Evolutionary conservation across 1,140 invertebrate species (phyloP), one percentile per base, ranked within the genome.

Genomic region (Habropoda laboriosa): DNA sequence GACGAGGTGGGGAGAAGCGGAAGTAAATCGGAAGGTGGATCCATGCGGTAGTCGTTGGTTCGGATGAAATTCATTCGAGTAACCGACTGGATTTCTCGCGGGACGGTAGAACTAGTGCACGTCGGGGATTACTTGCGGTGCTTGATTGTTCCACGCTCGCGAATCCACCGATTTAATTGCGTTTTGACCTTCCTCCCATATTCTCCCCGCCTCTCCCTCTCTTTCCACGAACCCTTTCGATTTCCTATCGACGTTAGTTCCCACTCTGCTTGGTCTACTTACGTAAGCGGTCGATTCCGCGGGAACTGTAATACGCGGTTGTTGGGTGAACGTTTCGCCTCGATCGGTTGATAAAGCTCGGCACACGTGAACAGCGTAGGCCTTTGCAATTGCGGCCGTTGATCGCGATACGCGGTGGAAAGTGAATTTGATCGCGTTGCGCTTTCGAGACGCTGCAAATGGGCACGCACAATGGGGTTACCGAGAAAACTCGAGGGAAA

Each of bases 21-120:
- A 30, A 77, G 63, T 49, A 66, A 77, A 66, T 81, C 61, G 71
- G 60, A 75, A 64, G 47, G 57, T 35, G 12, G 12, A 79, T 35
- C 72, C 66, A 51, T 66, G 79, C 58, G 2, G 58, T 72, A 74
- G 75, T 73, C 70, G 68, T 74, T 49, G 68, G 75, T 75, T 73
- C 79, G 63, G 82, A 68, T 82, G 63, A 82, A 84, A 82, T 82
- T 64, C 75, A 60, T 79, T 79, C 47, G 70, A 32, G 35, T 49
- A 61, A 61, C 70, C 21, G 55, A 42, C 35, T 45, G 68, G 68
- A 74, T 82, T 83, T 83, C 83, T 84, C 80, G 40, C 57, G 40
- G 61, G 82, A n/a, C 47, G 42, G 67, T 73, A 64, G 53, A 71
- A 66, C 61, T 45, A 73, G 40, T 71, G 42, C 61, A 82, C 80